Conservation (phyloP, 2,888 invertebrate species). For the Ferrisia virgata region DNA sequence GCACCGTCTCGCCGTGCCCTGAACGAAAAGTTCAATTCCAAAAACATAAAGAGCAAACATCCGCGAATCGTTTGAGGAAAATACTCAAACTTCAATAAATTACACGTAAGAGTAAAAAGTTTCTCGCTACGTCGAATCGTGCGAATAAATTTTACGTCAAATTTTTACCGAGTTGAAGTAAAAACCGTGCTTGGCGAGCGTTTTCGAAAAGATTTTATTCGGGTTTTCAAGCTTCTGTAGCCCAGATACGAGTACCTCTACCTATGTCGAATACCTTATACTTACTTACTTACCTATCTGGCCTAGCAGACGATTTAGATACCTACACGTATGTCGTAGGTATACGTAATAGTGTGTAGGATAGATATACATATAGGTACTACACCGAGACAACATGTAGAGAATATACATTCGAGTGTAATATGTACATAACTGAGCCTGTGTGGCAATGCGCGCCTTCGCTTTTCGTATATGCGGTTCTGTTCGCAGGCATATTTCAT, state of each 20-base stretch:
- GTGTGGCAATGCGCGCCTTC: not conserved
- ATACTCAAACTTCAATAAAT: slow-evolving; percentile 24
- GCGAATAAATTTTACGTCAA: slow-evolving; percentile 23
- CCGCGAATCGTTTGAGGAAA: slow-evolving; percentile 22
- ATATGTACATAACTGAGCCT: not conserved
- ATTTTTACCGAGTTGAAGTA: slow-evolving; percentile 24
- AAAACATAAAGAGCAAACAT: slow-evolving; percentile 31
- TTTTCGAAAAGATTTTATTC: not conserved
- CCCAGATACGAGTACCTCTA: too few relatives aligned
- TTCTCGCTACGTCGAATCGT: slow-evolving; percentile 29
- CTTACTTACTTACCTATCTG: too few relatives aligned
- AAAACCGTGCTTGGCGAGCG: not conserved
- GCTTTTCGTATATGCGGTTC: not conserved
- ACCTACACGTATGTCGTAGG: not conserved
- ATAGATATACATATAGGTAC: too few relatives aligned
- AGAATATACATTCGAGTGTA: not conserved
- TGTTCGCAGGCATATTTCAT: slow-evolving; percentile 39
- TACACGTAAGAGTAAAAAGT: slow-evolving; percentile 24
- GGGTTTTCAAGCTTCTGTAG: not conserved
- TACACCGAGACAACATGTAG: too few relatives aligned
- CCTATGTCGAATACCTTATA: too few relatives aligned
- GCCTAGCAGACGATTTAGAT: too few relatives aligned
- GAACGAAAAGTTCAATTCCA: slow-evolving; percentile 10
- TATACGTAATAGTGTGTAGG: too few relatives aligned
- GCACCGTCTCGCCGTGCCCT: too few relatives aligned